Evolutionary conservation across 2,113 vertebrate genomes (phyloP), one percentile per base, ranked within the genome.

Genomic region (Neolamprologus longior): DNA sequence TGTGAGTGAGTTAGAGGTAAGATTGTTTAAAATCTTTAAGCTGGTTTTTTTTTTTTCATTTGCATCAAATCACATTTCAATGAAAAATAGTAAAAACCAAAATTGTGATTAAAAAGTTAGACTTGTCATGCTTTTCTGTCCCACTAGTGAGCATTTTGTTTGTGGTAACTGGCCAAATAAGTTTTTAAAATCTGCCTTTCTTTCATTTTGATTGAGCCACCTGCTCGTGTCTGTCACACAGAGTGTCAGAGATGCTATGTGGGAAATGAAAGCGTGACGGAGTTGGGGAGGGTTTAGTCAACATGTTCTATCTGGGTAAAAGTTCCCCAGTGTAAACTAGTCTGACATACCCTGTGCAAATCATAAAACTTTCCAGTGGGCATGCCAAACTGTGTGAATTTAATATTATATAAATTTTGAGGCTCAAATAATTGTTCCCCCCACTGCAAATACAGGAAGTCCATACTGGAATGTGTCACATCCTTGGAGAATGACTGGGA

Each of bases 151-250:
- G 47, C 17, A 42, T 50, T 7, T 31, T 24, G 40, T 47, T 50
- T 31, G 42, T 50, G 15, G 9, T 50, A 78, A 78, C 17, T 50
- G 26, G 42, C 24, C 45, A 5, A 12, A 10, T 68, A 9, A 21
- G 31, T 17, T 12, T 1, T 42, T 81, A 66, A n/a, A 82, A 73
- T 50, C 9, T 10, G 21, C 14, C 47, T 92, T 80, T 71, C 13
- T 79, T 63, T 11, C 15, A 12, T 13, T 28, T 54, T 3, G 10
- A 54, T 55, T 45, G 2, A 50, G 45, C 73, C 96, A 97, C 92
- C 96, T 97, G 95, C 83, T 95, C 82, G 42, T 82, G 92, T 96
- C 95, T 88, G 88, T 97, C 95, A 94, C 21, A 57, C 63, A 88
- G 86, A 52, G 6, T 93, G 91, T 94, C 95, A 78, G 45, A 52